Evolutionary conservation across 2,888 invertebrate species (phyloP).

Genomic region (Periphyllus acericola): DNA sequence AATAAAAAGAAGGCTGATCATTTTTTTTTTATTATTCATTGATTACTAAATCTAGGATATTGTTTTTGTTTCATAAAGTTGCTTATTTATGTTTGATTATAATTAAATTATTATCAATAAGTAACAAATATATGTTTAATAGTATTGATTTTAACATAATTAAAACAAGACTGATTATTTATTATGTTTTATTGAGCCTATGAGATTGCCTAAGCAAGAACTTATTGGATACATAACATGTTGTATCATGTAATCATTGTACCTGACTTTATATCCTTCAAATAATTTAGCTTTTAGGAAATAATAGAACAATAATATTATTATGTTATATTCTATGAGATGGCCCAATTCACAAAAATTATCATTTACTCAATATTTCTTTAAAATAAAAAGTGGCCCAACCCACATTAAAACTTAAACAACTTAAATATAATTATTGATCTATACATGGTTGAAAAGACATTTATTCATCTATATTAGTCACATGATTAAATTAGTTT

Average conservation of each 20-base stretch:
- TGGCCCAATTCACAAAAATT: constrained; percentile 2
- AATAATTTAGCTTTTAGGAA: constrained; percentile 12
- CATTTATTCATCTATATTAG: constrained; percentile 3
- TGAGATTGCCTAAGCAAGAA: constrained; percentile 11
- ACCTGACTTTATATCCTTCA: constrained; percentile 8
- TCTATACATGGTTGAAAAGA: constrained; percentile 16
- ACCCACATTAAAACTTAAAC: constrained; percentile 10
- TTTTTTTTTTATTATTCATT: neutral
- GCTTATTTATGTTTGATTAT: constrained; percentile 18
- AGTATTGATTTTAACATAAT: neutral
- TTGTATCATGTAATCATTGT: constrained; percentile 7
- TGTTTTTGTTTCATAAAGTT: constrained; percentile 17
- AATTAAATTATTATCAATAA: constrained; percentile 21
- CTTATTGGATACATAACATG: constrained; percentile 11
- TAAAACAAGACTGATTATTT: constrained; percentile 15
- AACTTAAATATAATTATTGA: constrained; percentile 15
- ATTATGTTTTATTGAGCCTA: constrained; percentile 8
- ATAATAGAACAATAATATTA: constrained; percentile 10
- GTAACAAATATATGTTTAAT: constrained; percentile 13
- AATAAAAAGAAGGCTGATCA: too few relatives aligned
- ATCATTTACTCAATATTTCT: constrained; percentile 6
- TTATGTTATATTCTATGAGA: constrained; percentile 6
- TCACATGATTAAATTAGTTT: constrained; percentile 7
- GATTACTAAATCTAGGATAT: constrained; percentile 9
- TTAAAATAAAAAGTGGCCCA: constrained; percentile 5